Percentiles rank a stretch among this genome's conserved stretches.
Conservation (phyloP, 2,113 vertebrate species). For the Prochilodus magdalenae region DNA sequence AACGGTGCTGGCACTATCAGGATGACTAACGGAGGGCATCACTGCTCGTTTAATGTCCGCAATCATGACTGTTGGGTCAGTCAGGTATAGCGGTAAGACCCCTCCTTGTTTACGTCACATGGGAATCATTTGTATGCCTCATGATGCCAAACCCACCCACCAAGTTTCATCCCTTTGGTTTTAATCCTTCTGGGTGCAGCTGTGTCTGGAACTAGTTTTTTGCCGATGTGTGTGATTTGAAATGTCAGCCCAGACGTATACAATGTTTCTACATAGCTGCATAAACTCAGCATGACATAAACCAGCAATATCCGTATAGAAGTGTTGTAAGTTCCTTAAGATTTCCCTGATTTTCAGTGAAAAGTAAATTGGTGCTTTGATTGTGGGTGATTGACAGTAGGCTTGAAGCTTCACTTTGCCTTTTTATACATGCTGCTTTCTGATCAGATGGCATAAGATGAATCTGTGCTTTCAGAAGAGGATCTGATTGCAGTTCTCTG, state of each 20-base stretch:
- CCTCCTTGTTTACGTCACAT: no score
- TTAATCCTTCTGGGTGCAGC: no score
- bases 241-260: neutral
- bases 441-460: neutral
- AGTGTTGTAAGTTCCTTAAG: neutral
- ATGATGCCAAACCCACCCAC: no score
- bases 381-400: neutral
- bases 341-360: neutral
- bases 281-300: neutral
- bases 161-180: no score
- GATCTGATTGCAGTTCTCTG: slow-evolving; percentile 22
- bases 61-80: no score
- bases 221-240: no score
- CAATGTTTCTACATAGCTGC: neutral
- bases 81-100: no score
- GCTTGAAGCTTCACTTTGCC: slow-evolving; percentile 2
- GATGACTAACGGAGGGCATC: no score
- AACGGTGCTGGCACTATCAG: no score
- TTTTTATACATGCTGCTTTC: slow-evolving; percentile 8
- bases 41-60: no score
- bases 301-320: neutral
- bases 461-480: slow-evolving; percentile 14
- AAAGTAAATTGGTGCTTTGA: slow-evolving; percentile 2
- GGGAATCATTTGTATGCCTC: no score
- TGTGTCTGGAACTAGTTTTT: no score